Percentiles rank a stretch among this genome's conserved stretches.
phyloP scores from a whole-genome alignment of 2,113 vertebrate genomes.

The Coreoperca whiteheadi region DNA sequence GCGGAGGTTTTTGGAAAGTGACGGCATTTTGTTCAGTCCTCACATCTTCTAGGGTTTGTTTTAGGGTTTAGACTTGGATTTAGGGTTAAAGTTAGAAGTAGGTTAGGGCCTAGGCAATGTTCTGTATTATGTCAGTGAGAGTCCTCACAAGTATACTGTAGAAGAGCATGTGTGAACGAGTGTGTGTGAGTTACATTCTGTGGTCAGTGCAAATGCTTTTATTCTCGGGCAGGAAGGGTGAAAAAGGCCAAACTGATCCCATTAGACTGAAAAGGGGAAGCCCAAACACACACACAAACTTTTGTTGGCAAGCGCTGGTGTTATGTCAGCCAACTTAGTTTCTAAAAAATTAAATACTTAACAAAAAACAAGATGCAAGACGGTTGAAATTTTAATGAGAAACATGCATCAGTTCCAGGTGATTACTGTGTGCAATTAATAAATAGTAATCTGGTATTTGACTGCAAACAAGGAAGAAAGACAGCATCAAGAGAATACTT shows the following conservation, averaged over 20 bases:
- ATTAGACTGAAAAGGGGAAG: conserved; percentile 7
- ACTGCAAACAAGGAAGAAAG: background rate
- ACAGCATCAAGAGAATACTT: background rate
- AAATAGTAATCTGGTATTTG: background rate
- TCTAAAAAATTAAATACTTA: background rate
- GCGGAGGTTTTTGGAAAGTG: too few relatives aligned
- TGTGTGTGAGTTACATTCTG: conserved; percentile 1
- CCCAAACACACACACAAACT: conserved; percentile 7
- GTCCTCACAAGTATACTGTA: background rate
- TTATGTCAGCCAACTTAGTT: background rate
- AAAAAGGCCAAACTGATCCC: conserved; percentile 30
- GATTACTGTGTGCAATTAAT: background rate
- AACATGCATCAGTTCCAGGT: background rate
- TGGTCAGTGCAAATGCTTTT: conserved; percentile 15
- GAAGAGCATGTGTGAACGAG: background rate
- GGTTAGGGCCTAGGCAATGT: background rate
- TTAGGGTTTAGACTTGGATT: background rate
- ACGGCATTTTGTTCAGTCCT: background rate
- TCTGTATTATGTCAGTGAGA: background rate
- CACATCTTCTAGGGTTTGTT: background rate
- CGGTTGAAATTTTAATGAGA: background rate
- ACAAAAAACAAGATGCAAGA: background rate
- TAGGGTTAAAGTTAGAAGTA: background rate
- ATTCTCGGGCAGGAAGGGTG: conserved; percentile 1
- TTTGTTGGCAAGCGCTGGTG: background rate